Percentiles rank a stretch among this genome's conserved stretches.
Conservation (phyloP, 2,113 vertebrate species). For the Terrapene triunguis region DNA sequence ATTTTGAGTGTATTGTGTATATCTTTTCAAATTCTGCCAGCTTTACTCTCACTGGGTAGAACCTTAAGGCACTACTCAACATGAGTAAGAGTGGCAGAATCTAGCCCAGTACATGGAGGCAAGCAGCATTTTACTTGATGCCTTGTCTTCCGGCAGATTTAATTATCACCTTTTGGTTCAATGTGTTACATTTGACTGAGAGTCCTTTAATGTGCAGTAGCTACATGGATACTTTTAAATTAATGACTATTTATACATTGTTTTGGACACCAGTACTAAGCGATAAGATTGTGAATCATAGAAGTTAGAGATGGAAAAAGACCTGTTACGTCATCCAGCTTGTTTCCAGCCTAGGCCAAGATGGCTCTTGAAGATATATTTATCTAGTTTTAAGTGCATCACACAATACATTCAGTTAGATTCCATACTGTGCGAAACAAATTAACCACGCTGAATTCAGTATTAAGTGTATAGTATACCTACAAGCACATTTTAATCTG, state of each 20-base stretch:
- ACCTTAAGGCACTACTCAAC: neutral
- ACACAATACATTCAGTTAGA: neutral
- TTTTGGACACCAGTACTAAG: neutral
- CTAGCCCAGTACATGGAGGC: rapidly evolving
- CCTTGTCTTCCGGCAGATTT: constrained; percentile 1
- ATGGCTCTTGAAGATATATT: neutral
- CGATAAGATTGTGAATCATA: constrained; percentile 19
- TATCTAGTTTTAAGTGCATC: neutral
- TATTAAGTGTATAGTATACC: neutral
- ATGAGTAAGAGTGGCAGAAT: neutral
- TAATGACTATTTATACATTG: constrained; percentile 41
- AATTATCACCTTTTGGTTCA: neutral
- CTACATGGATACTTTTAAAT: constrained; percentile 47
- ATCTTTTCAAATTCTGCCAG: neutral
- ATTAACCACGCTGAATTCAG: neutral
- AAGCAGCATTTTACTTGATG: neutral
- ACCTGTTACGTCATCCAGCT: neutral
- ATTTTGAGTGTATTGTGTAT: neutral
- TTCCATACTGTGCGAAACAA: neutral
- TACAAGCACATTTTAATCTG: neutral
- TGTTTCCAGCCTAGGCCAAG: neutral
- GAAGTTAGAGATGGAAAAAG: constrained; percentile 35
- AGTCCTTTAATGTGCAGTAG: constrained; percentile 51
- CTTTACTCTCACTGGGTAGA: neutral
- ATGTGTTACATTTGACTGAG: neutral